A percentile compares a stretch with the other conserved stretches of the same genome.
Conservation (phyloP, 2,797 vertebrate species). For the Callimico goeldii region DNA sequence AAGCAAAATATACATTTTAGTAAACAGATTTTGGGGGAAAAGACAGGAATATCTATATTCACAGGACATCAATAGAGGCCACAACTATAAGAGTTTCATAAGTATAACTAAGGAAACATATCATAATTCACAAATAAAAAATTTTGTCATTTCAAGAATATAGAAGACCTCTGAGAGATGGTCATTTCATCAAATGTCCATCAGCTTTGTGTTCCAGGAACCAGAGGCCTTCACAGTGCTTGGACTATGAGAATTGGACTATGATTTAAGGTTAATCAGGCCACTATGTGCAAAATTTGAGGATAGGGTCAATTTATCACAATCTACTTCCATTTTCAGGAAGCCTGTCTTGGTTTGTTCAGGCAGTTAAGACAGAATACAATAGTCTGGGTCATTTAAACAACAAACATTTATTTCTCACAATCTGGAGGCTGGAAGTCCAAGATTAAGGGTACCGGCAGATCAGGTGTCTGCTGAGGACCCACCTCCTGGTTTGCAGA, state of each 20-base stretch:
- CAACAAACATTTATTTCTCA: neutral
- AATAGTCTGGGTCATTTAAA: neutral
- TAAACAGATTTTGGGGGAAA: neutral
- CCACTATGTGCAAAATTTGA: neutral
- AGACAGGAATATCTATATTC: neutral
- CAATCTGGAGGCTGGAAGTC: neutral
- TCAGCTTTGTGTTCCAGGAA: neutral
- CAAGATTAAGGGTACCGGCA: neutral
- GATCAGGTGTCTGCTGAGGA: neutral
- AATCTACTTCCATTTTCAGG: neutral
- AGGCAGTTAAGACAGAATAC: neutral
- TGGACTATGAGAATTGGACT: neutral
- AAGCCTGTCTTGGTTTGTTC: neutral
- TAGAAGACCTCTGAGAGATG: neutral
- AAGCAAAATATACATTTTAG: neutral
- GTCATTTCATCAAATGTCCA: neutral
- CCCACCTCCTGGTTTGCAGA: neutral
- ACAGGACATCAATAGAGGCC: neutral
- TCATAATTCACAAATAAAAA: neutral
- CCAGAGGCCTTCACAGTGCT: neutral
- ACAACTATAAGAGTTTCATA: neutral
- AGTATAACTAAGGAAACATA: neutral
- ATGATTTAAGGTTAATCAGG: neutral
- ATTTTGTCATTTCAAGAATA: neutral
- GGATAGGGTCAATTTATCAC: neutral